A percentile compares a stretch with the other conserved stretches of the same genome.
Conservation (phyloP, 2,888 invertebrate genomes). For the Oscheius sp. region DNA sequence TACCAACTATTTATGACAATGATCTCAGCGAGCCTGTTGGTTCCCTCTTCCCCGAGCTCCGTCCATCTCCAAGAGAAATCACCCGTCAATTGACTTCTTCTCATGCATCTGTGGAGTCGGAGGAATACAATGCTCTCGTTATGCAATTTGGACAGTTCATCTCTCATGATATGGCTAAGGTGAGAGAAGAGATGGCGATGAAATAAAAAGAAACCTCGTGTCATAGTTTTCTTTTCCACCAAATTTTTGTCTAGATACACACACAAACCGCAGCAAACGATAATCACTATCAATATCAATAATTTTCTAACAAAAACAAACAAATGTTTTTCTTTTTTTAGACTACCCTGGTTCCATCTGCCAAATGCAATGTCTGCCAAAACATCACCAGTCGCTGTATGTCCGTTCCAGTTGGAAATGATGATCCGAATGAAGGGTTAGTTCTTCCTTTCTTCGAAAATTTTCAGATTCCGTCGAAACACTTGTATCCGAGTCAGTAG, state of each 20-base stretch:
- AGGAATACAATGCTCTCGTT: constrained; percentile 65
- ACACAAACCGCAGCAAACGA: too few species aligned
- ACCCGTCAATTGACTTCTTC: constrained; percentile 60
- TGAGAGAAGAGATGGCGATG: too few species aligned
- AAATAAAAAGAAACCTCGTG: too few species aligned
- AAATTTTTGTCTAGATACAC: too few species aligned
- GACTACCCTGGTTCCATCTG: constrained; percentile 66
- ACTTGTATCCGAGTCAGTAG: constrained; percentile 73
- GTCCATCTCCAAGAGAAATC: constrained; percentile 62
- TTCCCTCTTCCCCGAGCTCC: constrained; percentile 51
- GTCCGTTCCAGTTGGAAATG: constrained; percentile 60
- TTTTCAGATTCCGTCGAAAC: constrained; percentile 60
- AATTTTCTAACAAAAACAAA: too few species aligned
- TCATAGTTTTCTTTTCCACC: not conserved
- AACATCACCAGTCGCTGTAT: constrained; percentile 68
- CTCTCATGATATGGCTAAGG: constrained; percentile 68
- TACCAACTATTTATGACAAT: constrained; percentile 65
- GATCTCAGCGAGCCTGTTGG: constrained; percentile 65
- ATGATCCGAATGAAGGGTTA: constrained; percentile 59
- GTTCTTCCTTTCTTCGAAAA: not conserved
- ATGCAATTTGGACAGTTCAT: constrained; percentile 69
- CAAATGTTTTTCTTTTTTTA: constrained; percentile 31
- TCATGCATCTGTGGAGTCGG: constrained; percentile 61
- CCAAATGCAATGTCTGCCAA: constrained; percentile 67
- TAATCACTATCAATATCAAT: too few species aligned